Evolutionary conservation across 1,140 invertebrate genomes (phyloP), one percentile per base, ranked within the genome.

Genomic region (Pseudomyrmex concolor): DNA sequence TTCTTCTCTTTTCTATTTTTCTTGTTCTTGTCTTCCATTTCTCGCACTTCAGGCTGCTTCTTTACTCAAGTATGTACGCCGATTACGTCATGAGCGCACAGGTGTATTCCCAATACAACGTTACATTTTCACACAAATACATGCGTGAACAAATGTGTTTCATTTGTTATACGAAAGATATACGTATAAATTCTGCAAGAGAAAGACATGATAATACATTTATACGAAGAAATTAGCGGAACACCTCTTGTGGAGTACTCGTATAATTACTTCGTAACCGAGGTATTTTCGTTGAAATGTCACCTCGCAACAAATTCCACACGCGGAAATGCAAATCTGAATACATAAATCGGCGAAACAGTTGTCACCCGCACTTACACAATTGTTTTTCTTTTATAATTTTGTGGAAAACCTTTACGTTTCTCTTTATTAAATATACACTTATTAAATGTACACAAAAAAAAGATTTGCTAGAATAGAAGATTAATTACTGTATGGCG

Each of bases 261-360:
- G n/a, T n/a, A 62, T 63, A 34, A 77, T 77, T 43, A 17, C 48
- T 67, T 77, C 19, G 25, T 67, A 76, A 76, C 15, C 54, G 22
- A 22, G 13, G 1, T 76, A 66, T 63, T 48, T 34, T 43, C 25
- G 22, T 0, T 22, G 54, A 15, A 57, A 64, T 15, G 17, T 54
- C 15, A 12, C 0, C 15, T 64, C 9, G 8, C 43, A 19, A 48
- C 17, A 50, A 34, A n/a, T 8, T 64, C 34, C 17, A 48, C 17
- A 74, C 72, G 3, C 13, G 72, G 59, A 64, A 63, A 60, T 45
- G 17, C 17, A 60, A 73, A 64, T 13, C 10, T 3, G 1, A 13
- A 59, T 12, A 17, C 12, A 13, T 7, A 64, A 10, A 63, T 4
- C 43, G 19, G 10, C 0, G 34, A 17, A 10, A n/a, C 5, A 4